Evolutionary conservation across 53 echinoderm and acorn worm genomes (phyloP).

Genomic region (Astropecten irregularis): DNA sequence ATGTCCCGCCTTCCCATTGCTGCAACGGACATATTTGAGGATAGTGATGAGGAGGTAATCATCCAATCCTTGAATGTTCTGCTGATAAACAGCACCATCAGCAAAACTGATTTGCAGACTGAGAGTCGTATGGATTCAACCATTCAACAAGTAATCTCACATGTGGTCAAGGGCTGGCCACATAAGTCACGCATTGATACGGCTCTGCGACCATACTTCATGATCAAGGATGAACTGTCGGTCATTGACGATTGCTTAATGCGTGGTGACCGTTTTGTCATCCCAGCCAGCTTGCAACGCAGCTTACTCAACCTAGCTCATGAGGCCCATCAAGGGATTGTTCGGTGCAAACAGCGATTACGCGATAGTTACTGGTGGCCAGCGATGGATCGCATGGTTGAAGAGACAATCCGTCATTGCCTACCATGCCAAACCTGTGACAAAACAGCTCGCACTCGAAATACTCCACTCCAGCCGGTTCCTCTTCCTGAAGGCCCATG

Average conservation of each 20-base stretch:
- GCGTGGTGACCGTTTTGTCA: no score
- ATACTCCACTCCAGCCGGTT: constrained; percentile 14
- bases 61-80: not conserved
- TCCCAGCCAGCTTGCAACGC: no score
- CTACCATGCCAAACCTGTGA: no score
- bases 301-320: no score
- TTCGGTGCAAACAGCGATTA: constrained; percentile 18
- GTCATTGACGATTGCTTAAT: no score
- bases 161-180: constrained; percentile 1
- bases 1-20: not conserved
- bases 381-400: no score
- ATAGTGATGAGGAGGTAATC: constrained; percentile 4
- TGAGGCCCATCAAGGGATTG: no score
- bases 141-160: not conserved
- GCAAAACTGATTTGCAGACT: not conserved
- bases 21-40: not conserved
- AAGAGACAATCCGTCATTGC: no score
- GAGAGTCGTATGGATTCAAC: no score
- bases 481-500: constrained; percentile 2
- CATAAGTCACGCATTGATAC: not conserved
- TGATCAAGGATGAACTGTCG: no score
- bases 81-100: not conserved
- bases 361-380: constrained; percentile 16
- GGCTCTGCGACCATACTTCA: constrained; percentile 3
- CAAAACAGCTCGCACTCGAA: no score